Evolutionary conservation across 2,888 invertebrate genomes (phyloP), one percentile per base, ranked within the genome.

Genomic region (Drosophila borealis): DNA sequence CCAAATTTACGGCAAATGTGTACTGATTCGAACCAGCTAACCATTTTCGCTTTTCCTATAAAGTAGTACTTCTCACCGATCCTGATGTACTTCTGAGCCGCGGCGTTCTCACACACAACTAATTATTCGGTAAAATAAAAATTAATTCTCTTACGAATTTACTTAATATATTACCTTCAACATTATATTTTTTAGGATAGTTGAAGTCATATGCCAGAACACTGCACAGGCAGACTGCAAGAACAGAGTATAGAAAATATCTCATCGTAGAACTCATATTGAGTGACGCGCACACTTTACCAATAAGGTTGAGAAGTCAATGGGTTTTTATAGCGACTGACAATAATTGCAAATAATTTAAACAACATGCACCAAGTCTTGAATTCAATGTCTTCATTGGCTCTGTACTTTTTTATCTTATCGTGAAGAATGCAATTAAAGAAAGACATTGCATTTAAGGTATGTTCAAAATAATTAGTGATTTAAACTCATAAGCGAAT

Each of bases 51-150:
- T 3, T 19, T 6, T 2, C 53, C 74, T 8, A 60, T 9, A 17
- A 65, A 66, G 36, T 77, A 78, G 49, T 78, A 56, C 9, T 71
- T 78, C 11, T 60, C 19, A 4, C 78, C 68, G 19, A 78, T 63
- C 25, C 50, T 46, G 9, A 10, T 8, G 14, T 57, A 74, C 8
- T 17, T 19, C 4, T 49, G 53, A 3, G 9, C 3, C 13, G 42
- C 34, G n/a, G 21, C 17, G 1, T 21, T 17, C 4, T 36, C 56
- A 14, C 74, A 75, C 1, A 4, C 5, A 37, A 13, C n/a, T 37
- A 37, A 13, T 37, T 13, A 37, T 4, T 13, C n/a, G 37, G n/a
- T 2, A 37, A 37, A 36, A 11, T 36, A 36, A 36, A 3, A 11
- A 29, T 29, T 29, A 8, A 29, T 8, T 29, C 8, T 29, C 29